Conservation (phyloP, 2,888 invertebrate genomes). For the Drosophila anomalipes region DNA sequence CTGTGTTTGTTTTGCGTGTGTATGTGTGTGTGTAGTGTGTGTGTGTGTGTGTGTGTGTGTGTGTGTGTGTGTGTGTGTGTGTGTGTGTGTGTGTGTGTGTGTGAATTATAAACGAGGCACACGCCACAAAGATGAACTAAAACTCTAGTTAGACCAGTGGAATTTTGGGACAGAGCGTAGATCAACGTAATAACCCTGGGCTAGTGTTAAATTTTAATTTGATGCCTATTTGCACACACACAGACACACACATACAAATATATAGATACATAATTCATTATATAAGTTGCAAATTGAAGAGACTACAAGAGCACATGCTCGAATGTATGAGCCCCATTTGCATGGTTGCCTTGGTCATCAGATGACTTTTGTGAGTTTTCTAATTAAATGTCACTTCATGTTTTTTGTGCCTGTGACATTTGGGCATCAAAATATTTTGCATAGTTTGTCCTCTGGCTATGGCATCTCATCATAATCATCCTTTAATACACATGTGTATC, state of each 20-base stretch:
- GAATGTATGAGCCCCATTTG: slow-evolving; percentile 21
- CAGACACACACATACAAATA: not conserved
- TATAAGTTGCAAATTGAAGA: not conserved
- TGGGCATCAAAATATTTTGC: slow-evolving; percentile 62
- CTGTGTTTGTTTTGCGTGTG: not conserved
- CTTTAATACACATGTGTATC: slow-evolving; percentile 37
- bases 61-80: slow-evolving; percentile 4
- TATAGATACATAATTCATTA: not conserved
- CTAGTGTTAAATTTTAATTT: slow-evolving; percentile 51
- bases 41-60: slow-evolving; percentile 10
- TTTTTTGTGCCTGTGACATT: slow-evolving; percentile 51
- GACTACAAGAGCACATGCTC: not conserved
- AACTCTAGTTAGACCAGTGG: slow-evolving; percentile 28
- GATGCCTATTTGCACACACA: slow-evolving; percentile 17
- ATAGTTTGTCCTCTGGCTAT: slow-evolving; percentile 54
- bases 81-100: not conserved
- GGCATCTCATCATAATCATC: slow-evolving; percentile 52
- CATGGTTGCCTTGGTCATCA: slow-evolving; percentile 33
- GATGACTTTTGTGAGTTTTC: slow-evolving; percentile 56
- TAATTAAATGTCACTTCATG: slow-evolving; percentile 78
- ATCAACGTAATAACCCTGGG: not conserved
- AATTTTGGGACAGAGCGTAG: not conserved
- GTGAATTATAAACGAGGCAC: slow-evolving; percentile 36
- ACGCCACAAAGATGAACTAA: slow-evolving; percentile 13
- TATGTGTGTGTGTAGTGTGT: not conserved